A percentile compares a stretch with the other conserved stretches of the same genome.
phyloP scores from a whole-genome alignment of 2,797 vertebrate genomes.

The Cyprinodon diabolis region DNA sequence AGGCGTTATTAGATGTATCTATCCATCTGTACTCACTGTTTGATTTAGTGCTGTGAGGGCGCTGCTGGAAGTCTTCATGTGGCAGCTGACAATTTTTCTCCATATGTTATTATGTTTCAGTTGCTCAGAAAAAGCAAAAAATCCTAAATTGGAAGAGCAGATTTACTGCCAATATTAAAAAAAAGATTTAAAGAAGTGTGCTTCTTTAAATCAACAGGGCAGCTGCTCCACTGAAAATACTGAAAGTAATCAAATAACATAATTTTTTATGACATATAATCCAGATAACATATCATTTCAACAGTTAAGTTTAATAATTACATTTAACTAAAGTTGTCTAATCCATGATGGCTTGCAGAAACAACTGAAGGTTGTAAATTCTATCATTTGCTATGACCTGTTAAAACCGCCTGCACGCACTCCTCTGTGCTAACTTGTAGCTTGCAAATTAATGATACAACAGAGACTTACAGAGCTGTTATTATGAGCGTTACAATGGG shows the following conservation, averaged over 20 bases:
- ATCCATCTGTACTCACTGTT: neutral
- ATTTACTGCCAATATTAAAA: neutral
- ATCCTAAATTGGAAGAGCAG: neutral
- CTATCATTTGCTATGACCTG: conserved; percentile 48
- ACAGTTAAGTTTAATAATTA: neutral
- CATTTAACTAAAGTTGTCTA: neutral
- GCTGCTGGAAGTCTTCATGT: neutral
- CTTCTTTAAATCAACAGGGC: too few species aligned
- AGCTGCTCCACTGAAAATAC: too few species aligned
- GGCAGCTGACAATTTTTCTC: neutral
- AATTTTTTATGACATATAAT: neutral
- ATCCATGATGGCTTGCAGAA: conserved; percentile 29
- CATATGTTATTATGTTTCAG: neutral
- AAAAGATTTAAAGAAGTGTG: neutral
- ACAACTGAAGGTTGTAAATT: conserved; percentile 11
- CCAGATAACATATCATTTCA: neutral
- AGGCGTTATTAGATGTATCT: neutral
- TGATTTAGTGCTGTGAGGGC: neutral
- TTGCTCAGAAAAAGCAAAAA: too few species aligned
- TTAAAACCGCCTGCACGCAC: conserved; percentile 28
- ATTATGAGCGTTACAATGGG: conserved; percentile 32
- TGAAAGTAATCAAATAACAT: neutral
- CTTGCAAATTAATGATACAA: conserved; percentile 35
- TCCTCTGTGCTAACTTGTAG: conserved; percentile 12
- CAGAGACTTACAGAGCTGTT: conserved; percentile 27